These are phyloP conservation scores for Moxostoma hubbsi DNA, from an alignment of 2,797 vertebrate species.

Conservation along the genomic window DNA sequence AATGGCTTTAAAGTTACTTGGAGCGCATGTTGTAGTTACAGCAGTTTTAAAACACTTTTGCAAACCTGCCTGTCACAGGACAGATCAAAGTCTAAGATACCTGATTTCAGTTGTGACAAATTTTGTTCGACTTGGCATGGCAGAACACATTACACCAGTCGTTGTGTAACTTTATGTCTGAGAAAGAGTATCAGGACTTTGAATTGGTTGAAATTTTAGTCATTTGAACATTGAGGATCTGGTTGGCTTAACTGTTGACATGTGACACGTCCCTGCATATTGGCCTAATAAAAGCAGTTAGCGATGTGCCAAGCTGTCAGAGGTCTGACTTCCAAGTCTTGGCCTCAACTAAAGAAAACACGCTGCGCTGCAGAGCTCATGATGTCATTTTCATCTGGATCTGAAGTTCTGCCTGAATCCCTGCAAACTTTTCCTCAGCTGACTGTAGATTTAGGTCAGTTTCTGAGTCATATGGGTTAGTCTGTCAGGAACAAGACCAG, in stretches of 20 bases:
- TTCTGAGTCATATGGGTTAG: slow-evolving; percentile 24
- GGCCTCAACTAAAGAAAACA: slow-evolving; percentile 48
- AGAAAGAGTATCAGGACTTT: background rate
- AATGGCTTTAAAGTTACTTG: too few species aligned
- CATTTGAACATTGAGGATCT: background rate
- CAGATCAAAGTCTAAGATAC: too few species aligned
- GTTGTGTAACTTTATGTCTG: background rate
- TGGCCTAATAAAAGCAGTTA: slow-evolving; percentile 26
- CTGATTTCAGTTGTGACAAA: too few species aligned
- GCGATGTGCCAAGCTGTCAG: slow-evolving; percentile 38
- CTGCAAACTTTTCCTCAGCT: slow-evolving; percentile 20
- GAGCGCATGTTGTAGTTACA: too few species aligned
- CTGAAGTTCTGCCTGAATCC: slow-evolving; percentile 28
- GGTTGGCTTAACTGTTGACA: slow-evolving; percentile 10
- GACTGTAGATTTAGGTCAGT: slow-evolving; percentile 51
- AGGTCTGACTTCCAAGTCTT: slow-evolving; percentile 43
- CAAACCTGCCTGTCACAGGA: too few species aligned
- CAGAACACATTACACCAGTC: background rate
- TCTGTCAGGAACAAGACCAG: background rate
- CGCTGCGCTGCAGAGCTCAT: slow-evolving; percentile 26
- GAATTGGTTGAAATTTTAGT: background rate
- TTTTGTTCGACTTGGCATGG: too few species aligned
- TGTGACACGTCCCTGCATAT: slow-evolving; percentile 23
- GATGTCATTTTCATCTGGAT: slow-evolving; percentile 59
- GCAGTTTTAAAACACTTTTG: too few species aligned